Evolutionary conservation across 2,797 vertebrate genomes (phyloP).

Genomic region (Vespertilio murinus): DNA sequence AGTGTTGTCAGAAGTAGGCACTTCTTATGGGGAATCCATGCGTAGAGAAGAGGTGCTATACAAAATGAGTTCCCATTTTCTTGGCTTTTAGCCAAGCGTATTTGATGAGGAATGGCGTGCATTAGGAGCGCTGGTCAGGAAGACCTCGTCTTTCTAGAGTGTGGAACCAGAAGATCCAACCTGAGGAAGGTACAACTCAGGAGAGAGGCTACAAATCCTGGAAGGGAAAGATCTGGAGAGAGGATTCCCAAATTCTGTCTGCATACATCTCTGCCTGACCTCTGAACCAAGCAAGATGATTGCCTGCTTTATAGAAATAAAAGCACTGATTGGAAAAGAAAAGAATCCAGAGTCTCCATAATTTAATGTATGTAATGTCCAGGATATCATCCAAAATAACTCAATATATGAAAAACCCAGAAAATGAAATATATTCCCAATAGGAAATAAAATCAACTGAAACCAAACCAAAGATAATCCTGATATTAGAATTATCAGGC

Average conservation of each 20-base stretch:
- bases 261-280: not conserved
- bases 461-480: not conserved
- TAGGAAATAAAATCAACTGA: conserved; percentile 26
- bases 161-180: not conserved
- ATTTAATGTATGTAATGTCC: not conserved
- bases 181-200: not conserved
- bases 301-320: not conserved
- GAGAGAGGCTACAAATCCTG: not conserved
- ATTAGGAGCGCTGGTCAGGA: not conserved
- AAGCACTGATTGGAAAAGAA: not conserved
- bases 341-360: not conserved
- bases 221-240: not conserved
- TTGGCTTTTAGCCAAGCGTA: not conserved
- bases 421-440: not conserved
- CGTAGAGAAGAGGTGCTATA: not conserved
- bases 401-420: not conserved
- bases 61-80: not conserved
- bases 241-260: not conserved
- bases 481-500: not conserved
- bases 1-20: not conserved
- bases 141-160: not conserved
- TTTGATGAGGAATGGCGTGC: not conserved
- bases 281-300: not conserved
- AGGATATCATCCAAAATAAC: not conserved
- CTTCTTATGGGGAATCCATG: not conserved